phyloP scores from a whole-genome alignment of 2,888 invertebrate species.

The Pharmacophagus antenor region DNA sequence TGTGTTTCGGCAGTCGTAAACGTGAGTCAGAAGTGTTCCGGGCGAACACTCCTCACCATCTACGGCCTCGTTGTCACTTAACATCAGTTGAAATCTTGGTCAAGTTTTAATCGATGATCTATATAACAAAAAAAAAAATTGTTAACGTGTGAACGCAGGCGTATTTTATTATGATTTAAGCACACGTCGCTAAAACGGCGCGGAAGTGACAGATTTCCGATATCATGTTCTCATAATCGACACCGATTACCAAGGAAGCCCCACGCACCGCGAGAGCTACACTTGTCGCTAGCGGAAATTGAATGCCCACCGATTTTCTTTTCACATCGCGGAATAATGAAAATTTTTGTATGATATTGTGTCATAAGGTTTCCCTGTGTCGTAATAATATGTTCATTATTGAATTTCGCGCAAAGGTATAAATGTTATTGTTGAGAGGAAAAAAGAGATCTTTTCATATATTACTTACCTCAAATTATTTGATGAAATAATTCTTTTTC shows the following conservation, averaged over 20 bases:
- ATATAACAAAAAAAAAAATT: too few species aligned
- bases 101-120: not conserved
- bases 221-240: conserved; percentile 68
- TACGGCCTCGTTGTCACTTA: not conserved
- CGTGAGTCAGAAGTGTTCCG: too few species aligned
- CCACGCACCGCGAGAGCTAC: conserved; percentile 43
- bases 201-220: conserved; percentile 73
- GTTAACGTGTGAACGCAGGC: conserved; percentile 37
- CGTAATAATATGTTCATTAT: not conserved
- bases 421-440: not conserved
- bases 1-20: too few species aligned
- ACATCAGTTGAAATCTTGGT: not conserved
- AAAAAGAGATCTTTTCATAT: too few species aligned
- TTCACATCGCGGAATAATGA: conserved; percentile 10
- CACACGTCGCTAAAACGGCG: conserved; percentile 69
- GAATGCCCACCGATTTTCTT: conserved; percentile 40
- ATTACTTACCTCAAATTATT: too few species aligned
- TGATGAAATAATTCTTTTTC: too few species aligned
- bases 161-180: conserved; percentile 52
- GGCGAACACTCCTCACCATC: too few species aligned
- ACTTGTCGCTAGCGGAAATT: conserved; percentile 52
- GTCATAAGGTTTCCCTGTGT: not conserved
- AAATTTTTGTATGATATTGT: conserved; percentile 6
- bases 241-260: conserved; percentile 69
- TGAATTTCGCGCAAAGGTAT: not conserved